phyloP scores from a whole-genome alignment of 2,888 invertebrate species.

The Melinopterus prodromus region DNA sequence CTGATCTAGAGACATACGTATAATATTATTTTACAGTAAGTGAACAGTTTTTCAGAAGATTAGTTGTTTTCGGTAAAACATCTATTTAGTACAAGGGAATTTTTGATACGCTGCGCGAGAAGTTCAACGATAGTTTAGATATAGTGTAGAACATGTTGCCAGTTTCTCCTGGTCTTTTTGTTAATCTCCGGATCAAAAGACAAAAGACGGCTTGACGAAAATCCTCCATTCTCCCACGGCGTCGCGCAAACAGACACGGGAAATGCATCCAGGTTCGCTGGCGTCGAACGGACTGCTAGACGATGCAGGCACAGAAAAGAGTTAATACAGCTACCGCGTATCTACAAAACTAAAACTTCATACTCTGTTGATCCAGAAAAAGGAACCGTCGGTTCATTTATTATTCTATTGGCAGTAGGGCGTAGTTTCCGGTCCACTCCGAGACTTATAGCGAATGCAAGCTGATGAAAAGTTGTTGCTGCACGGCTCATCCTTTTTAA shows the following conservation, averaged over 20 bases:
- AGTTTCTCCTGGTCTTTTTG: not conserved
- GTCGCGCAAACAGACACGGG: not conserved
- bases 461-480: too few relatives aligned
- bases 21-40: too few relatives aligned
- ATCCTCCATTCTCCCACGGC: not conserved
- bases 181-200: constrained; percentile 4
- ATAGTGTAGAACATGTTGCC: not conserved
- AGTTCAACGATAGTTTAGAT: not conserved
- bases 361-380: not conserved
- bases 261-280: not conserved
- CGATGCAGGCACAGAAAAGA: not conserved
- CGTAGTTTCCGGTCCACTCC: not conserved
- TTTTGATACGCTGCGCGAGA: not conserved
- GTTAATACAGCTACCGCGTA: not conserved
- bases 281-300: not conserved
- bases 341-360: constrained; percentile 4
- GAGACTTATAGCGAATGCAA: too few relatives aligned
- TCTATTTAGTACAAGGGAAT: not conserved
- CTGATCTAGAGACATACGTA: too few relatives aligned
- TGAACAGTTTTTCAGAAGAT: too few relatives aligned
- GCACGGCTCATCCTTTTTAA: too few relatives aligned
- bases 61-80: too few relatives aligned
- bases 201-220: not conserved
- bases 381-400: not conserved
- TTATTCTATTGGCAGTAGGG: not conserved